Percentiles rank a stretch among this genome's conserved stretches.
Evolutionary conservation across 2,113 vertebrate species (phyloP).

Genomic region (Romanogobio albipinnatus): DNA sequence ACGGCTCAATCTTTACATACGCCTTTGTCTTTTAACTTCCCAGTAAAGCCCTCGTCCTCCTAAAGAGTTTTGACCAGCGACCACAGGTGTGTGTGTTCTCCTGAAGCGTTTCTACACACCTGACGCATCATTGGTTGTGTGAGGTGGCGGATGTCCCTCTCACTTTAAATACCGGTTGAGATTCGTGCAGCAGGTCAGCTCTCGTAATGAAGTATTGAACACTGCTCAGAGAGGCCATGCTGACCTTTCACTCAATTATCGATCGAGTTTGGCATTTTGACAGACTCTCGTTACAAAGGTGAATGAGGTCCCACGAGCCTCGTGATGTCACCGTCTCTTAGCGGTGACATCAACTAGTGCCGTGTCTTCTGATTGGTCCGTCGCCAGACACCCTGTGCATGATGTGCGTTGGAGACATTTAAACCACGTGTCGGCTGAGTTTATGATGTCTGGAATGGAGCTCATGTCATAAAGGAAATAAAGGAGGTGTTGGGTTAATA

Average conservation of each 20-base stretch:
- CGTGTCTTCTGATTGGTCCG: not conserved
- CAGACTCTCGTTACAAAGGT: slow-evolving; percentile 51
- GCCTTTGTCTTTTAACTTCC: not conserved
- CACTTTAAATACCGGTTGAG: slow-evolving; percentile 51
- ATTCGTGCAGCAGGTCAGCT: slow-evolving; percentile 41
- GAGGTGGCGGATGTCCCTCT: not conserved
- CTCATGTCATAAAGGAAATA: slow-evolving; percentile 1
- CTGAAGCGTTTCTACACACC: not conserved
- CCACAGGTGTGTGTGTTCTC: not conserved
- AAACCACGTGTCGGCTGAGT: not conserved
- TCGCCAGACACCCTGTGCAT: not conserved
- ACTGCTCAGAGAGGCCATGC: slow-evolving; percentile 48
- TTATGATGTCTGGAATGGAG: slow-evolving; percentile 25
- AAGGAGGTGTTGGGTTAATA: slow-evolving; percentile 12
- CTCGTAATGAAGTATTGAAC: slow-evolving; percentile 58
- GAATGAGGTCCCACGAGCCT: slow-evolving; percentile 41
- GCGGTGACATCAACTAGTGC: slow-evolving; percentile 13
- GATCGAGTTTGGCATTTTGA: slow-evolving; percentile 58
- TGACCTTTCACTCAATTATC: slow-evolving; percentile 59
- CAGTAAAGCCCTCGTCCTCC: not conserved
- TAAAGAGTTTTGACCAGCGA: not conserved
- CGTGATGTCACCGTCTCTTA: slow-evolving; percentile 49
- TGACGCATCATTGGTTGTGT: not conserved
- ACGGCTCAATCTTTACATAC: not conserved
- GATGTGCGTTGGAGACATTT: not conserved